Evolutionary conservation across 2,797 vertebrate genomes (phyloP), one percentile per base, ranked within the genome.

Genomic region (Phataginus tricuspis): DNA sequence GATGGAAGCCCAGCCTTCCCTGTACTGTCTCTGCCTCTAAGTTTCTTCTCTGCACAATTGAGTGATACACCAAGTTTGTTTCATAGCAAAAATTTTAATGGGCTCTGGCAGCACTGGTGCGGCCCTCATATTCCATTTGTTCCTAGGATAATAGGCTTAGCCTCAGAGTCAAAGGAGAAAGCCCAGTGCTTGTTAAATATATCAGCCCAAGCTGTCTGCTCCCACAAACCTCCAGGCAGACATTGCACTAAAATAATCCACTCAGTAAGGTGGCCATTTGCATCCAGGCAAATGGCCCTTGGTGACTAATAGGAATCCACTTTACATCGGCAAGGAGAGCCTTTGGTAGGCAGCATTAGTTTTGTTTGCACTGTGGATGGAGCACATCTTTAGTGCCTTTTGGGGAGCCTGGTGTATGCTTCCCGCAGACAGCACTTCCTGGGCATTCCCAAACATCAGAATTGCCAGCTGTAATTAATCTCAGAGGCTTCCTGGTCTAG

Each of bases 141-240:
- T 95, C 86, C 92, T 83, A 57, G 80, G 96, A 93, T 96, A 91
- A 97, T 86, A 88, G 93, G 78, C 83, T 90, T 68, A 63, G 88
- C 94, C 91, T 88, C 75, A 63, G 87, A 96, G 93, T 94, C 94
- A 69, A 88, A 90, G 61, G 66, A 83, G 87, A 93, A 86, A 97
- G 86, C 91, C 83, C 27, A 12, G 11, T 19, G 23, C 59, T 66
- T 79, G 68, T 96, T 93, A 92, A 77, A 69, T 45, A 55, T 45
- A 39, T 25, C 0, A 27, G 34, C 34, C 0, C 4, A 14, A 87
- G 4, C 75, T 61, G 85, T 84, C 74, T 91, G 93, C 69, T 34
- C 92, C 74, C 95, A 59, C 7, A 13, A 5, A 2, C 82, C 83
- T 2, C 79, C 6, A 45, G 57, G n/a, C 72, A 72, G 9, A 78